Conservation (phyloP, 2,797 vertebrate genomes). For the Cossypha heuglini region DNA sequence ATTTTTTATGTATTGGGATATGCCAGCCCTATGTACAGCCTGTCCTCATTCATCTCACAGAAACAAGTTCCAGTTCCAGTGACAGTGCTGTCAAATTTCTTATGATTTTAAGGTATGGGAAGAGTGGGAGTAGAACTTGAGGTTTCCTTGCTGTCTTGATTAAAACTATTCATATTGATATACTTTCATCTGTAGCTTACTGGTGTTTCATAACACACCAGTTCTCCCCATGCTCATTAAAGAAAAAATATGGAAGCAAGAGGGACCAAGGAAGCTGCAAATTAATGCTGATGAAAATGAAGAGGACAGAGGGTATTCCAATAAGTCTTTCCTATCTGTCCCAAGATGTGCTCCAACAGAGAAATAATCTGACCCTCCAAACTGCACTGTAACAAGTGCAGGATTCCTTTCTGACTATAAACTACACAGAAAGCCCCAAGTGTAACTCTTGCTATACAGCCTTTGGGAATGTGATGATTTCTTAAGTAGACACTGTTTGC, state of each 20-base stretch:
- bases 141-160: not conserved
- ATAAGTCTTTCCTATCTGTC: not conserved
- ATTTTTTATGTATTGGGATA: not conserved
- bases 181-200: not conserved
- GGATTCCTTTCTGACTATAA: not conserved
- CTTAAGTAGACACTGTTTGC: not conserved
- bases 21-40: not conserved
- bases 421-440: not conserved
- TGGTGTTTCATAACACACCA: not conserved
- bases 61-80: not conserved
- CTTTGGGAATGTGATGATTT: not conserved
- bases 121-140: not conserved
- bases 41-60: not conserved
- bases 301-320: not conserved
- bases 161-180: not conserved
- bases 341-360: not conserved
- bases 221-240: not conserved
- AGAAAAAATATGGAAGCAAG: not conserved
- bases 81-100: not conserved
- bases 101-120: not conserved
- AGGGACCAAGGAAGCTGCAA: not conserved
- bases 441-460: not conserved
- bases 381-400: not conserved
- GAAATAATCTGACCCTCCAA: not conserved
- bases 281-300: not conserved